Conservation (phyloP, 2,113 vertebrate species). For the Mobula birostris region DNA sequence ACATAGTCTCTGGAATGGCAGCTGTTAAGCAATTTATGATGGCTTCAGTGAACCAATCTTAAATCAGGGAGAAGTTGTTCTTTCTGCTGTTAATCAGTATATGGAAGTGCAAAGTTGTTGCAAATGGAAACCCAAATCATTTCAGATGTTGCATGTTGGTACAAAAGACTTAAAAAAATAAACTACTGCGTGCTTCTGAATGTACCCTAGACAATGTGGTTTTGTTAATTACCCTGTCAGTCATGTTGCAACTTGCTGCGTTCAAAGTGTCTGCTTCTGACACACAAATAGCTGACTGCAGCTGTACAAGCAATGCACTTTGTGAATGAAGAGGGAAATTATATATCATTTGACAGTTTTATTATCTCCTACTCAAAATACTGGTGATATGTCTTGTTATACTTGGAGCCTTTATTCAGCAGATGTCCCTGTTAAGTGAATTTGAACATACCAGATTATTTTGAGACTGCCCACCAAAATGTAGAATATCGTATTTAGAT, state of each 20-base stretch:
- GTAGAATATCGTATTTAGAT: neutral
- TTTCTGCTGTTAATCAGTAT: neutral
- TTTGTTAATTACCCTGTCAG: neutral
- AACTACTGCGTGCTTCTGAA: slow-evolving; percentile 10
- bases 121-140: slow-evolving; percentile 25
- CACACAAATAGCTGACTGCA: neutral
- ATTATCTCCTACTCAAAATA: neutral
- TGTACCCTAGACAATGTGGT: neutral
- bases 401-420: neutral
- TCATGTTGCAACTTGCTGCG: slow-evolving; percentile 11
- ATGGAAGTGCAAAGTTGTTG: slow-evolving; percentile 8
- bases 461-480: neutral
- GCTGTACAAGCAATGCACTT: neutral
- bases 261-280: neutral
- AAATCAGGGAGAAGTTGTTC: neutral
- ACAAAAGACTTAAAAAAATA: slow-evolving; percentile 23
- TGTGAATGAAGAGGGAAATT: neutral
- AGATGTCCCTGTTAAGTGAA: neutral
- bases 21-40: slow-evolving; percentile 33
- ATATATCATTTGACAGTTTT: neutral
- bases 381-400: neutral
- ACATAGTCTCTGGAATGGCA: slow-evolving; percentile 35
- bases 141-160: neutral
- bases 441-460: neutral
- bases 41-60: slow-evolving; percentile 25